These are phyloP conservation scores for Lithophane ornitopus DNA, from an alignment of 2,888 invertebrate species.

Conservation along the genomic window DNA sequence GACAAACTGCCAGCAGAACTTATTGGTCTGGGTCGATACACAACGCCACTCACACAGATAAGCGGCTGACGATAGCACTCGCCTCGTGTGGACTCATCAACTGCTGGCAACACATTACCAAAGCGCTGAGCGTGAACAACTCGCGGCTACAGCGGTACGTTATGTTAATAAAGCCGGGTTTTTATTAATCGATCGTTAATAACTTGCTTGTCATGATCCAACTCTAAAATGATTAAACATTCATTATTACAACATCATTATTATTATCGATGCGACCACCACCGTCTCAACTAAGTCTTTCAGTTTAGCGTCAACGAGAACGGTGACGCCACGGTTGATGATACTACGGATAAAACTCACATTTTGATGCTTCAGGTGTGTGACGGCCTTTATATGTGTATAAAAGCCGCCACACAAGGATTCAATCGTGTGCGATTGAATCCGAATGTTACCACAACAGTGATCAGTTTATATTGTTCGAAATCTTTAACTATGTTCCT, in stretches of 20 bases:
- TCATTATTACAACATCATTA: no score
- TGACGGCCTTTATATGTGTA: background rate
- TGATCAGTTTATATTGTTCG: background rate
- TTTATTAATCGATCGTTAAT: background rate
- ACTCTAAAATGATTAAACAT: background rate
- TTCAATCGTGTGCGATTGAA: no score
- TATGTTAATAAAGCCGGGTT: background rate
- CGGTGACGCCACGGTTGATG: background rate
- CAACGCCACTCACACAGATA: background rate
- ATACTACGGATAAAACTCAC: background rate
- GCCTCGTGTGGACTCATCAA: background rate
- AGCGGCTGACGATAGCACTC: background rate
- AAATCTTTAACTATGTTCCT: background rate
- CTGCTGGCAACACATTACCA: background rate
- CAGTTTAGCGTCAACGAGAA: background rate
- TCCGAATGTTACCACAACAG: background rate
- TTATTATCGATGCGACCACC: no score
- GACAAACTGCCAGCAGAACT: conserved; percentile 15
- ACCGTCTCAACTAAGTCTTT: background rate
- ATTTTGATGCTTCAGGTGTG: background rate
- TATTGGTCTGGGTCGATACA: conserved; percentile 6
- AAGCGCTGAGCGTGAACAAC: conserved; percentile 9
- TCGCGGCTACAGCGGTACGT: background rate
- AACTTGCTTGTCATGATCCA: conserved; percentile 1
- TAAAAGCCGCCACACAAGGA: no score